Percentiles rank a stretch among this genome's conserved stretches.
Evolutionary conservation across 2,113 vertebrate species (phyloP).

Genomic region (Brienomyrus longianalis): DNA sequence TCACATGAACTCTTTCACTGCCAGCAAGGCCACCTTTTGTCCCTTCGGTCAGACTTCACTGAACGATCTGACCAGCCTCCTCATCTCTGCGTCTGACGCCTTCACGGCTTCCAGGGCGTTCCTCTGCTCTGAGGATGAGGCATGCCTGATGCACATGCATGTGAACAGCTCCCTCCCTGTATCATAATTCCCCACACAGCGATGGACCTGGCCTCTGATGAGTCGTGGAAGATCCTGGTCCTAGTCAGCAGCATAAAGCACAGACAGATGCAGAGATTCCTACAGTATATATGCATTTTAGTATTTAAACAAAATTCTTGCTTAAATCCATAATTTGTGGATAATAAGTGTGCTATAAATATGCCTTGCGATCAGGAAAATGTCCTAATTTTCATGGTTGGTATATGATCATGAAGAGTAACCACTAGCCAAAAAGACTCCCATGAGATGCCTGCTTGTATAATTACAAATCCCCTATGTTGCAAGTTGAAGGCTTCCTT

Average conservation of each 20-base stretch:
- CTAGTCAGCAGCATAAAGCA: slow-evolving; percentile 48
- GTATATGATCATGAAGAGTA: neutral
- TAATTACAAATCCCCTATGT: neutral
- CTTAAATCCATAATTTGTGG: neutral
- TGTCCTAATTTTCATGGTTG: neutral
- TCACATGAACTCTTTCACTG: neutral
- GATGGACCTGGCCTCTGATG: slow-evolving; percentile 81
- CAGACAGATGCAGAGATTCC: neutral
- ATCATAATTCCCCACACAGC: slow-evolving; percentile 87
- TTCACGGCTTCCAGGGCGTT: slow-evolving; percentile 72
- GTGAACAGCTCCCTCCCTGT: slow-evolving; percentile 66
- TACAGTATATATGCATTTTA: neutral
- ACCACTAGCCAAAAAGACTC: neutral
- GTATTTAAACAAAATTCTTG: neutral
- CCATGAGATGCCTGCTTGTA: neutral
- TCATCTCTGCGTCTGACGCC: slow-evolving; percentile 73
- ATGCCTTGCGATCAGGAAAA: neutral
- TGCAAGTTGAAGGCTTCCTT: neutral
- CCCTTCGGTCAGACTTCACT: slow-evolving; percentile 63
- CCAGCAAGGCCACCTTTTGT: neutral
- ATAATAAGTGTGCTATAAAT: neutral
- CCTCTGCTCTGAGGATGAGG: slow-evolving; percentile 71
- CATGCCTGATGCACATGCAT: slow-evolving; percentile 80
- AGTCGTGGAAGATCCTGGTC: slow-evolving; percentile 83
- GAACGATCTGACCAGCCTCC: slow-evolving; percentile 55